A percentile compares a stretch with the other conserved stretches of the same genome.
phyloP scores from a whole-genome alignment of 1,140 invertebrate genomes.

The Monochamus saltuarius region DNA sequence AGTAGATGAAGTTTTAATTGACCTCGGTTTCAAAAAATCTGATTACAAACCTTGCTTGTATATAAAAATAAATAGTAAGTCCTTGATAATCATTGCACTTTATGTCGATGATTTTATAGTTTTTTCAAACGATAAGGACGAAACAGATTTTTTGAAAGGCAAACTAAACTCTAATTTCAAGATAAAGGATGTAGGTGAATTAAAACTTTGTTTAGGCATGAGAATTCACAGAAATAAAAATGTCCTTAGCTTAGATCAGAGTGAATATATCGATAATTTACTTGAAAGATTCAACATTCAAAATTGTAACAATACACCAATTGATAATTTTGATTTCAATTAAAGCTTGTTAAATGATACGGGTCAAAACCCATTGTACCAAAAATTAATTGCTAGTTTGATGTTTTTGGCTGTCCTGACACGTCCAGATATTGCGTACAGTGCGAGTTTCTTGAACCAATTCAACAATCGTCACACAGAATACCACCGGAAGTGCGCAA shows the following conservation, averaged over 20 bases:
- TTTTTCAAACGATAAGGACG: constrained; percentile 8
- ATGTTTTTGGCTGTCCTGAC: too few relatives aligned
- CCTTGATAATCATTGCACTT: constrained; percentile 8
- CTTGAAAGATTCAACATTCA: constrained; percentile 25
- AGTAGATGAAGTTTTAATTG: constrained; percentile 38
- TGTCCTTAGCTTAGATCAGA: not conserved
- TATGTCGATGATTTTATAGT: constrained; percentile 23
- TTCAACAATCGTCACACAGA: not conserved
- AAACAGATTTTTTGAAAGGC: not conserved
- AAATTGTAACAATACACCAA: constrained; percentile 23
- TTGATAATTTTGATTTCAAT: constrained; percentile 21
- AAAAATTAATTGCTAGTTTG: constrained; percentile 47
- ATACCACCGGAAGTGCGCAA: too few relatives aligned
- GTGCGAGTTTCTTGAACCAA: not conserved
- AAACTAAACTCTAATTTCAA: constrained; percentile 29
- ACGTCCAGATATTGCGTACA: too few relatives aligned
- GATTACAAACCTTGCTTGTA: constrained; percentile 40
- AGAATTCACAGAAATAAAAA: constrained; percentile 14
- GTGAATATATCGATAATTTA: constrained; percentile 29
- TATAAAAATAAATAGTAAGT: constrained; percentile 18
- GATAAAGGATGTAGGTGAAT: constrained; percentile 29
- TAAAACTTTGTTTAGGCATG: constrained; percentile 15
- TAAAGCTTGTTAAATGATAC: not conserved
- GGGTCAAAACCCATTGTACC: constrained; percentile 34
- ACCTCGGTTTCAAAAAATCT: constrained; percentile 41